Evolutionary conservation across 2,113 vertebrate species (phyloP).

Genomic region (Notarius lentiginosus): DNA sequence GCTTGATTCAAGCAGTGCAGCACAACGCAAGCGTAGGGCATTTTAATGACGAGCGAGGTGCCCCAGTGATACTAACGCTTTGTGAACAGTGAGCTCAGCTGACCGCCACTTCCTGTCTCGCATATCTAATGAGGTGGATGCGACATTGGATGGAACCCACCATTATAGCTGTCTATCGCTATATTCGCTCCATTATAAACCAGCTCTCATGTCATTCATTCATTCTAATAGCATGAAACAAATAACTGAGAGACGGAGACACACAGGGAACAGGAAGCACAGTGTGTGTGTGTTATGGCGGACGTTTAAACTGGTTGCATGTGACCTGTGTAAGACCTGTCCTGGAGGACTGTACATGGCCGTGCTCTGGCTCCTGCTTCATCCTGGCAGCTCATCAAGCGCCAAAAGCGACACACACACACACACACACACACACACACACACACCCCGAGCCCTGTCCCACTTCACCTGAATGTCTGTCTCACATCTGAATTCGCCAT

Average conservation of each 20-base stretch:
- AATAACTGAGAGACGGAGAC: not conserved
- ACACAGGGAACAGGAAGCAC: not conserved
- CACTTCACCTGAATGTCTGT: slow-evolving; percentile 59
- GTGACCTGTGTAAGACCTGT: not conserved
- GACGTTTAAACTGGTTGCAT: not conserved
- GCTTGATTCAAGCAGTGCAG: too few species aligned
- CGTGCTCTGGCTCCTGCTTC: slow-evolving; percentile 33
- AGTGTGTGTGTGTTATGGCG: not conserved
- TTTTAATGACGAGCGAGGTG: too few species aligned
- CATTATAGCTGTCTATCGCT: not conserved
- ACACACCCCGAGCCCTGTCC: not conserved
- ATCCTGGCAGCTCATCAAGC: slow-evolving; percentile 34
- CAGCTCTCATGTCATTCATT: not conserved
- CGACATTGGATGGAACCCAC: too few species aligned
- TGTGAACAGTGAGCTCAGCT: too few species aligned
- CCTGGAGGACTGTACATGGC: slow-evolving; percentile 4
- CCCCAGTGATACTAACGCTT: too few species aligned
- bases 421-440: too few species aligned
- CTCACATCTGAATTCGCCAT: slow-evolving; percentile 69
- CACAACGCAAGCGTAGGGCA: too few species aligned
- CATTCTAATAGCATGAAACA: not conserved
- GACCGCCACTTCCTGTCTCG: too few species aligned
- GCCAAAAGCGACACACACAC: too few species aligned
- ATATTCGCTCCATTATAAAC: not conserved
- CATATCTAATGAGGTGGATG: too few species aligned